These are phyloP conservation scores for Rostratula benghalensis DNA, from an alignment of 2,113 vertebrate genomes.

Conservation along the genomic window DNA sequence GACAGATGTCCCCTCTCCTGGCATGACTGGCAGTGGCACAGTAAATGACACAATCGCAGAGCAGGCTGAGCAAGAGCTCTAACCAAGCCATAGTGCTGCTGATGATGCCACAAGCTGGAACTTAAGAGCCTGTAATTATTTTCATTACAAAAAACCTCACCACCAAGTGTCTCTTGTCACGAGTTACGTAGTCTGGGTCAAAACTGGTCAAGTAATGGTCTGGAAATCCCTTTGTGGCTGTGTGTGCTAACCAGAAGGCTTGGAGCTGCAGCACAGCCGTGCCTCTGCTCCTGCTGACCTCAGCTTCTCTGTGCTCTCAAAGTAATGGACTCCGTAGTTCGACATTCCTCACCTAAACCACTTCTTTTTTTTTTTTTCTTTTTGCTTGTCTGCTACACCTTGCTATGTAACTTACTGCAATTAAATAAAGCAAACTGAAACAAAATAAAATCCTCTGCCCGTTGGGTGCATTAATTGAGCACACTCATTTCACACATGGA, in stretches of 20 bases:
- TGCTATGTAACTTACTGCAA: neutral
- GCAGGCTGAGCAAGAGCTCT: neutral
- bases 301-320: neutral
- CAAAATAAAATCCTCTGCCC: conserved; percentile 14
- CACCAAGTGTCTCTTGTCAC: neutral
- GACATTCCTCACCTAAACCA: neutral
- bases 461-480: neutral
- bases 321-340: neutral
- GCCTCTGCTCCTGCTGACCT: neutral
- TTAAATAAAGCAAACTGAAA: neutral
- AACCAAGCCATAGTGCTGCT: neutral
- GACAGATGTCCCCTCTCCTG: neutral
- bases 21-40: neutral
- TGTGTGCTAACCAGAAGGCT: too few relatives aligned
- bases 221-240: neutral
- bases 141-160: neutral
- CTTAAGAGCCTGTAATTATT: neutral
- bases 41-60: neutral
- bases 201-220: neutral
- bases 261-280: neutral
- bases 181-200: neutral
- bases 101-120: neutral
- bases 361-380: neutral
- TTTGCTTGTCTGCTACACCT: neutral
- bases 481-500: neutral